These are phyloP conservation scores for Neosilurus hyrtlii DNA, from an alignment of 2,797 vertebrate species.

Conservation along the genomic window DNA sequence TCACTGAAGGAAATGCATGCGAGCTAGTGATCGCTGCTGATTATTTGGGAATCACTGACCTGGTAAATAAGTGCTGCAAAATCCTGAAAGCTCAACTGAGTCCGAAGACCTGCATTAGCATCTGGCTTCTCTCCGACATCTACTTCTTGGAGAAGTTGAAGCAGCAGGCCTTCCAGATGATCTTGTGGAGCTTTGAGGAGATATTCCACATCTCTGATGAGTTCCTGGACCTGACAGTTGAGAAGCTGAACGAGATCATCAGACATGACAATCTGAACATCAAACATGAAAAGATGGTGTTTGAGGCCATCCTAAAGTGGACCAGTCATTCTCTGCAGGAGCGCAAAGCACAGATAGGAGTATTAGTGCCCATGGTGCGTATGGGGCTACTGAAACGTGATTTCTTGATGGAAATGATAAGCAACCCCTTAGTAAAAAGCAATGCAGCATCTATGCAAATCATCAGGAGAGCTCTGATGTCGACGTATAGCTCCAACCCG, in stretches of 20 bases:
- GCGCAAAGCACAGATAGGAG: background rate
- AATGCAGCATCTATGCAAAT: constrained; percentile 52
- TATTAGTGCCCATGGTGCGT: background rate
- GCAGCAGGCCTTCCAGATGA: constrained; percentile 66
- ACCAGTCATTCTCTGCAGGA: too few species aligned
- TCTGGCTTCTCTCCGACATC: constrained; percentile 70
- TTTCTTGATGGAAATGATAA: background rate
- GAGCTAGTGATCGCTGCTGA: constrained; percentile 72
- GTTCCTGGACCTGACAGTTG: constrained; percentile 56
- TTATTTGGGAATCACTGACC: constrained; percentile 69
- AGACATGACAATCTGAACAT: constrained; percentile 77
- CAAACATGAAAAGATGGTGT: constrained; percentile 60
- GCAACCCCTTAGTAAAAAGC: background rate
- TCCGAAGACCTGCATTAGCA: constrained; percentile 76
- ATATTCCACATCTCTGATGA: constrained; percentile 66
- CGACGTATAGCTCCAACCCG: constrained; percentile 55
- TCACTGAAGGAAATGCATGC: constrained; percentile 70
- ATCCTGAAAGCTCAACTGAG: constrained; percentile 70
- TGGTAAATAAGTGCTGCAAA: constrained; percentile 50
- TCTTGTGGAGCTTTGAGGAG: constrained; percentile 77
- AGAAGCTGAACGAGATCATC: constrained; percentile 68
- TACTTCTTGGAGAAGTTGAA: constrained; percentile 63
- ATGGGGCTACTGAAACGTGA: background rate
- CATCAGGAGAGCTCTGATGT: constrained; percentile 42
- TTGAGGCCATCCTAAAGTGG: too few species aligned